Evolutionary conservation across 2,797 vertebrate genomes (phyloP), one percentile per base, ranked within the genome.

Genomic region (Ptychadena robeensis): DNA sequence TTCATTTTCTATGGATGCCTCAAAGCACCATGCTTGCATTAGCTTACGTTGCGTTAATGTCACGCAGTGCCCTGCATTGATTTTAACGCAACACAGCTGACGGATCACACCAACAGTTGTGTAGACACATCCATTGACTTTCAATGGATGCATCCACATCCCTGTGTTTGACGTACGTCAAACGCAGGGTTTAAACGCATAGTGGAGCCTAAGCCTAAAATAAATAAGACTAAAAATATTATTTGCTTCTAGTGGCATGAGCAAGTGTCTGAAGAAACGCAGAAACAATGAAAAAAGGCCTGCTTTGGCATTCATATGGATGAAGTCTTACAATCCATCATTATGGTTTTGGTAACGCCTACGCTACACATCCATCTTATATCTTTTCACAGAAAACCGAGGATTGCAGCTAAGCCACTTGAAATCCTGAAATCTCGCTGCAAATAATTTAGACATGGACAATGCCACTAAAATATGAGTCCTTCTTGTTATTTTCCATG

Each of bases 401-500:
- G 9, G 9, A 28, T 61, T 27, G 57, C 59, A 9, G 27, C 38
- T 65, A 28, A 66, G 35, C 28, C 44, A 66, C 32, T 38, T 48
- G 38, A 78, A 68, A 79, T 61, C 44, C 9, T 80, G 53, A 35
- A 40, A 28, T 35, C 31, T 38, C 48, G 4, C 8, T 35, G 53
- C 27, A 61, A 67, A 59, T 70, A 70, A 34, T 31, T 57, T 38
- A 32, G 9, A 67, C 38, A 67, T 67, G 15, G 65, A 68, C 40
- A 59, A 68, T 69, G 11, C 9, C 30, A 48, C 53, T 25, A 59
- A 63, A 70, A 61, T 80, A 71, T 71, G 6, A 53, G 12, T 63
- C 59, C 59, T 12, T 61, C 11, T 10, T 61, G n/a, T 28, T 83
- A 9, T 75, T 84, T 84, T 75, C 53, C 71, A 80, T 84, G 69